Conservation (phyloP, 2,113 vertebrate genomes). For the Eidolon helvum region DNA sequence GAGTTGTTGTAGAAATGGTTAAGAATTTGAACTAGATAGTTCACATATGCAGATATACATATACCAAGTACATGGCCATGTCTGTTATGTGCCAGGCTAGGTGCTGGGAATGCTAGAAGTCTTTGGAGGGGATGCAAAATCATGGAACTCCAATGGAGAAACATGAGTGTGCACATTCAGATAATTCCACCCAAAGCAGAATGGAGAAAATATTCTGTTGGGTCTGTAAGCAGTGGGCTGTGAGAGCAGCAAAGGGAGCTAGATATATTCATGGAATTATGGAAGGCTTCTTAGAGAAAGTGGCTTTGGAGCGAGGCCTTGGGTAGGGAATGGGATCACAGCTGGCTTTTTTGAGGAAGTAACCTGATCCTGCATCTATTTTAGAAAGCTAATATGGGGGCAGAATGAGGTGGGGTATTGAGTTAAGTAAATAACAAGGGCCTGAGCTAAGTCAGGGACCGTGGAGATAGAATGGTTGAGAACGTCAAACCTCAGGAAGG, state of each 20-base stretch:
- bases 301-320: background rate
- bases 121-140: background rate
- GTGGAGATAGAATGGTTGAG: background rate
- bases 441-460: background rate
- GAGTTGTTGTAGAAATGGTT: background rate
- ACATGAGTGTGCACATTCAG: background rate
- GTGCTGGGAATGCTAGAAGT: background rate
- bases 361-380: background rate
- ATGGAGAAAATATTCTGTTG: background rate
- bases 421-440: background rate
- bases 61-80: background rate
- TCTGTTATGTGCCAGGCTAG: background rate
- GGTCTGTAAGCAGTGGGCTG: background rate
- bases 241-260: background rate
- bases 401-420: background rate
- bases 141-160: background rate
- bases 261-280: background rate
- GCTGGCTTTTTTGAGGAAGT: background rate
- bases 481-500: background rate
- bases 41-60: background rate
- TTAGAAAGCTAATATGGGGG: background rate
- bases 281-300: background rate
- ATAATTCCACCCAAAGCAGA: background rate
- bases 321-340: background rate
- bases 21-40: slow-evolving; percentile 18